Evolutionary conservation across 2,888 invertebrate species (phyloP).

Genomic region (Caradrina kadenii): DNA sequence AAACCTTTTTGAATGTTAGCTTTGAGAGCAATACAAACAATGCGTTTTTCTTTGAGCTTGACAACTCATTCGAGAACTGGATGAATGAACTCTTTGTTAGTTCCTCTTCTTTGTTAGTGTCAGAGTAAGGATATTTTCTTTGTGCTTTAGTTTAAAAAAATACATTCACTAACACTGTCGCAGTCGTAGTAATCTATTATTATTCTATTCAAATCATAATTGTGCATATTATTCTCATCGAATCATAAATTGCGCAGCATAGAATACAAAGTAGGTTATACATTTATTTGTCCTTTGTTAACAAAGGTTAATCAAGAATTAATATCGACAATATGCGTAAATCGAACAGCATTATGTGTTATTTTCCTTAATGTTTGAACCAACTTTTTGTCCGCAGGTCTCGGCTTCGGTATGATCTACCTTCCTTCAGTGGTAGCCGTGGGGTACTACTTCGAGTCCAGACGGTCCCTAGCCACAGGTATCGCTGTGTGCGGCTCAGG

Average conservation of each 20-base stretch:
- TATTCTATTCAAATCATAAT: conserved; percentile 3
- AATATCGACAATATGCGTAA: conserved; percentile 23
- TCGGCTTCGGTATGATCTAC: conserved; percentile 98
- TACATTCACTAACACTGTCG: too few relatives aligned
- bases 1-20: conserved; percentile 13
- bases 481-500: conserved; percentile 99
- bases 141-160: too few relatives aligned
- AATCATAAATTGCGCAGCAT: conserved; percentile 25
- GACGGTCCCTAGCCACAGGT: conserved; percentile 97
- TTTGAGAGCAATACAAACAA: conserved; percentile 9
- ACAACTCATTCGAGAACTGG: conserved; percentile 1
- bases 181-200: not conserved
- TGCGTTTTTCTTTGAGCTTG: not conserved
- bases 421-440: conserved; percentile 99
- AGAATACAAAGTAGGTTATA: conserved; percentile 19
- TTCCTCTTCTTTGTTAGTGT: too few relatives aligned
- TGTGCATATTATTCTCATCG: conserved; percentile 1
- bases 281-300: conserved; percentile 39
- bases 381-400: conserved; percentile 90
- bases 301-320: conserved; percentile 35
- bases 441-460: conserved; percentile 99
- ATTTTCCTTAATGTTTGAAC: conserved; percentile 23
- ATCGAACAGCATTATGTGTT: not conserved
- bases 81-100: conserved; percentile 9
- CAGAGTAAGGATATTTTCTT: too few relatives aligned